Conservation (phyloP, 2,113 vertebrate species). For the Rousettus leschenaultii region DNA sequence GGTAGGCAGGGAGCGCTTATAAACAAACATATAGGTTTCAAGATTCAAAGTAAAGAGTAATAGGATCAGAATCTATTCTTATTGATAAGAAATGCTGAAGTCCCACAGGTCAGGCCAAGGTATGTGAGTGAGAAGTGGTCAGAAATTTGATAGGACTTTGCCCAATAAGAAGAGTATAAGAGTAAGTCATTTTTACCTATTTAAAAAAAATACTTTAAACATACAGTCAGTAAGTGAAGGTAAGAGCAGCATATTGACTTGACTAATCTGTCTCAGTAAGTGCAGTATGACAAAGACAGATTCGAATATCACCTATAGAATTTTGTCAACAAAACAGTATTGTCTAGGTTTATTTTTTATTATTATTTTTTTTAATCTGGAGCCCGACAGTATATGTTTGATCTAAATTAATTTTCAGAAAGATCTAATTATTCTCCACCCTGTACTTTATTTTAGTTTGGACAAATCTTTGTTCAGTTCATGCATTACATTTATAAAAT, state of each 20-base stretch:
- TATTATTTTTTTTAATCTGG: neutral
- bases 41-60: neutral
- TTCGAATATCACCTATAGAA: neutral
- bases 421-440: slow-evolving; percentile 29
- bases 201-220: neutral
- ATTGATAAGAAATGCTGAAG: neutral
- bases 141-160: neutral
- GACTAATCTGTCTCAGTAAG: neutral
- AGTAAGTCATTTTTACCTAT: neutral
- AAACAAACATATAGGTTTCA: neutral
- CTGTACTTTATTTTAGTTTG: slow-evolving; percentile 20
- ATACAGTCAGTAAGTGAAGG: neutral
- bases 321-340: neutral
- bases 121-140: neutral
- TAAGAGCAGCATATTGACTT: neutral
- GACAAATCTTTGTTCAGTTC: neutral
- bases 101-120: neutral
- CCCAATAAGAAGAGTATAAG: neutral
- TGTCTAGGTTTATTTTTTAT: neutral
- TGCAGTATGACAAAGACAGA: neutral
- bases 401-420: slow-evolving; percentile 31
- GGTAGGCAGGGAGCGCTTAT: neutral
- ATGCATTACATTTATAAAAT: slow-evolving; percentile 49
- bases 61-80: neutral
- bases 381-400: neutral